phyloP scores from a whole-genome alignment of 2,113 vertebrate species.

The Plecotus auritus region DNA sequence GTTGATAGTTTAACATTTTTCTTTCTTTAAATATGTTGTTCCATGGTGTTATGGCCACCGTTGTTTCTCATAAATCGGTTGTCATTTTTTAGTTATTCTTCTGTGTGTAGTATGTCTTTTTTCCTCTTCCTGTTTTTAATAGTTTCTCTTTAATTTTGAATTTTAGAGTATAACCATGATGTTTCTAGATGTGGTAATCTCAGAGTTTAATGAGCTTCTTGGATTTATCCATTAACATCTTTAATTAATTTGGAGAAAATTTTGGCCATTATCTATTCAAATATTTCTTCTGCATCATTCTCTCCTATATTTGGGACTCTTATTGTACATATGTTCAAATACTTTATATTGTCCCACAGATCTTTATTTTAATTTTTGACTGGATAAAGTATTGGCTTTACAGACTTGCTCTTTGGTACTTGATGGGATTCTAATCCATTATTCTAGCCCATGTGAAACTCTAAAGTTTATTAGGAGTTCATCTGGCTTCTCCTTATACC shows the following conservation, averaged over 20 bases:
- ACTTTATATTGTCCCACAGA: background rate
- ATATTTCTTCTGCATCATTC: background rate
- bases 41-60: background rate
- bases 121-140: background rate
- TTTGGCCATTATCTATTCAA: background rate
- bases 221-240: background rate
- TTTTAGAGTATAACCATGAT: background rate
- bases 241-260: background rate
- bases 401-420: background rate
- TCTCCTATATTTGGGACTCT: background rate
- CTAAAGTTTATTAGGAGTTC: background rate
- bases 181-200: background rate
- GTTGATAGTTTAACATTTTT: background rate
- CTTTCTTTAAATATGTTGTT: background rate
- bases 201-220: background rate
- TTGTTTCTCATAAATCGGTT: background rate
- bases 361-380: background rate
- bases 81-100: background rate
- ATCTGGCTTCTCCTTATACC: background rate
- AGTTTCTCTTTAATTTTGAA: background rate
- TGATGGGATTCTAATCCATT: background rate
- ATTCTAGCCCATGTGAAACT: background rate
- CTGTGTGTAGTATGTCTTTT: background rate
- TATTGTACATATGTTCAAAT: background rate
- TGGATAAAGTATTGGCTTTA: background rate